Base-by-base conservation (phyloP, 37 sponge, comb jelly and placozoan species). In the Hormiphora californensis region DNA sequence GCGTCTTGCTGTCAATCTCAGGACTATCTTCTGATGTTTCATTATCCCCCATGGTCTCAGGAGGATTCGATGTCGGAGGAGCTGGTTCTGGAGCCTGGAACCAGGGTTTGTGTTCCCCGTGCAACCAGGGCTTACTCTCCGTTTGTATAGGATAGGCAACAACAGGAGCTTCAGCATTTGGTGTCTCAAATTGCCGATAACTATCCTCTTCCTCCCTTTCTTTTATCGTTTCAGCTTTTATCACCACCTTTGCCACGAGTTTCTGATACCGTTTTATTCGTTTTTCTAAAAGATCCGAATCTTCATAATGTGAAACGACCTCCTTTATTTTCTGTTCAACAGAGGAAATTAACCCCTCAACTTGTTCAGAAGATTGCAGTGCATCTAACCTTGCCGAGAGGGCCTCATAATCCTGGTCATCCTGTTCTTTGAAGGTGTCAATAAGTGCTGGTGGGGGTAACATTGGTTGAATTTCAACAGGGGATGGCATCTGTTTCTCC, bases 291-390 rank as follows among this genome's bases (percentile, higher is more conserved):
- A 9, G 1, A 32, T 43, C 1, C 43, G 81, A 46, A 27, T 41
- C 46, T 17, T 43, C 21, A 30, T 73, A 43, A 7, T 32, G 17
- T 11, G 46, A 5, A 38, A 73, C 30, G 17, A 40, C 12, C 5
- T 43, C 40, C 25, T 73, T 73, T 4, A 73, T 73, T 73, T 36
- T 73, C 28, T n/a, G n/a, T 21, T 73, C 81, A n/a, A 73, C 43
- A 9, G 81, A 43, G 40, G 40, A 23, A 73, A 73, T 73, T 25
- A 73, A 21, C 2, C 43, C 35, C 38, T 73, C 23, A 23, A 73
- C 81, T 43, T 73, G 46, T 25, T 43, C 7, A n/a, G 81, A 73
- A 33, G 21, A 43, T 28, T 41, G 40, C 5, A 73, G 81, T 33
- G 7, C 81, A 39, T 73, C 81, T 15, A 73, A 9, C 43, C 46